Percentiles rank a stretch among this genome's conserved stretches.
Conservation (phyloP, 1,140 invertebrate species). For the Ostrea denselamellosa region DNA sequence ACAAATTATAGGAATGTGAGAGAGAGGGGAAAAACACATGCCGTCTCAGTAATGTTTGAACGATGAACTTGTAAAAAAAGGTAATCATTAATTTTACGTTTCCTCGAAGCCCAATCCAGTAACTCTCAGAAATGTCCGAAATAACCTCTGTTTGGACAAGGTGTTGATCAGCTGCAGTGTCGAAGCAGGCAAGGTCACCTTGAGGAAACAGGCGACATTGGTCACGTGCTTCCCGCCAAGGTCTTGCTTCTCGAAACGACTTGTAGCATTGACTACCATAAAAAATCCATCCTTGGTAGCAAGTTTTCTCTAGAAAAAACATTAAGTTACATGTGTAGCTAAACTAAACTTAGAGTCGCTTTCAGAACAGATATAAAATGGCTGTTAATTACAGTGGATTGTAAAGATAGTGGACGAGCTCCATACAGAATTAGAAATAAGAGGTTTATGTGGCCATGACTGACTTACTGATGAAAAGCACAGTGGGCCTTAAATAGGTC, state of each 20-base stretch:
- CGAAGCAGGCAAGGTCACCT: neutral
- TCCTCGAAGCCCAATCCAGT: neutral
- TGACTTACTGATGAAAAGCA: no score
- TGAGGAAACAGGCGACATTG: slow-evolving; percentile 12
- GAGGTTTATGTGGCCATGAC: no score
- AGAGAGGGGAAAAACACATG: no score
- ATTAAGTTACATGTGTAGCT: neutral
- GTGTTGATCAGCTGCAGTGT: slow-evolving; percentile 1
- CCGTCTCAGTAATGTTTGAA: no score
- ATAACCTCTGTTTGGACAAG: neutral
- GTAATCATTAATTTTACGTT: neutral
- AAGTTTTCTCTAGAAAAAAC: neutral
- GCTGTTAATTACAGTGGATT: no score
- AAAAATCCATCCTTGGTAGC: slow-evolving; percentile 2
- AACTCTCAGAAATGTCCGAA: neutral
- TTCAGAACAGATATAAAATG: no score
- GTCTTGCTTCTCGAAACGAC: neutral
- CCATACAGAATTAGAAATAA: no score
- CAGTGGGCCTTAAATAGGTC: no score
- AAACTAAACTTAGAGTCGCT: no score
- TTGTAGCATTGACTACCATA: neutral
- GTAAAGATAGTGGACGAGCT: no score
- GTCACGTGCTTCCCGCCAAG: neutral
- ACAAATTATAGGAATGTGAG: no score
- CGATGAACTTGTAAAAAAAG: neutral